These are phyloP conservation scores for Hypanus sabinus DNA, from an alignment of 2,113 vertebrate species.

Conservation along the genomic window DNA sequence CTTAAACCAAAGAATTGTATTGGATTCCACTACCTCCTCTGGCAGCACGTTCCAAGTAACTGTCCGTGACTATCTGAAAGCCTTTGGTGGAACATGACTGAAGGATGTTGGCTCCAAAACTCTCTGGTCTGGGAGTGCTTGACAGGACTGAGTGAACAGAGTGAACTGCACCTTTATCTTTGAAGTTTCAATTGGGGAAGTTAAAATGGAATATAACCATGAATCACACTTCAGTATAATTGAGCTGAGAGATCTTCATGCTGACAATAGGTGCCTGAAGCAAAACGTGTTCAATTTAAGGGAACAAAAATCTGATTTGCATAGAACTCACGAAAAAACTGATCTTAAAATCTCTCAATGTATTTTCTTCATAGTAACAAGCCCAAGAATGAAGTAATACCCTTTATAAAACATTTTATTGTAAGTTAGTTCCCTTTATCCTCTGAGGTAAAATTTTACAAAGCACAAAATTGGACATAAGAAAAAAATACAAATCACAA, in stretches of 20 bases:
- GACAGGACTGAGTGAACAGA: neutral
- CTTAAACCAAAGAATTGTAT: too few relatives aligned
- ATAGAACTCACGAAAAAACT: neutral
- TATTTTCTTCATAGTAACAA: neutral
- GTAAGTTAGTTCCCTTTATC: neutral
- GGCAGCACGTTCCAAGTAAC: too few relatives aligned
- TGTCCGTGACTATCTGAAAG: neutral
- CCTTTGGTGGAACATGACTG: neutral
- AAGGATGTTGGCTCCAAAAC: neutral
- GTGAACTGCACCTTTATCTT: neutral
- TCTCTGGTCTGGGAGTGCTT: neutral
- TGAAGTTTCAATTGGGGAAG: neutral
- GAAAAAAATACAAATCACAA: slow-evolving; percentile 24
- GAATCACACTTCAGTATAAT: too few relatives aligned
- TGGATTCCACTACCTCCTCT: too few relatives aligned
- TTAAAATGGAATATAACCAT: neutral
- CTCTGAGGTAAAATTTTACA: slow-evolving; percentile 29
- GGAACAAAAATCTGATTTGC: neutral
- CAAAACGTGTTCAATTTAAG: neutral
- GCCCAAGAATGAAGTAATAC: neutral
- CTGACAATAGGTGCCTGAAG: neutral
- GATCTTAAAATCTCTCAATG: neutral
- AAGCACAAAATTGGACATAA: neutral
- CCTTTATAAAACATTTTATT: slow-evolving; percentile 31
- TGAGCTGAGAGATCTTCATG: neutral